Evolutionary conservation across 2,888 invertebrate genomes (phyloP).

Genomic region (Anoplius nigerrimus): DNA sequence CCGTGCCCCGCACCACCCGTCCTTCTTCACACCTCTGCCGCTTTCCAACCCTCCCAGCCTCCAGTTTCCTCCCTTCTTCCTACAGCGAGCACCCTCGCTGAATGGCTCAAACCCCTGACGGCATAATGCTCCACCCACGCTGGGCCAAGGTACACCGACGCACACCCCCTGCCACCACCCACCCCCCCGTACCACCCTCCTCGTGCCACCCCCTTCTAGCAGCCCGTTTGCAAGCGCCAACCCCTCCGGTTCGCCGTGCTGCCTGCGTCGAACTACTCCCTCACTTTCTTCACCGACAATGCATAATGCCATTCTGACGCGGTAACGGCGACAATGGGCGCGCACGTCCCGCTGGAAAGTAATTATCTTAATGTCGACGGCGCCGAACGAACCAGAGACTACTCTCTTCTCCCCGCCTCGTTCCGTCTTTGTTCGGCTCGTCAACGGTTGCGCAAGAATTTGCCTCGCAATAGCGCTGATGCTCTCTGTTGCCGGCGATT

Average conservation of each 20-base stretch:
- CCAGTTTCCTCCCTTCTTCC: conserved; percentile 30
- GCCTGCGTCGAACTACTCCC: conserved; percentile 8
- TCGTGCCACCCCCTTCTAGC: background rate
- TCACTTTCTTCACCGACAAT: conserved; percentile 57
- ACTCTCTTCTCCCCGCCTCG: conserved; percentile 7
- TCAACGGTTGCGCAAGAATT: background rate
- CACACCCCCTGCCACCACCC: background rate
- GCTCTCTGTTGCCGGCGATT: no score
- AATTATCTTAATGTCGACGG: conserved; percentile 65
- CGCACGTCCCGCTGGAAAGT: conserved; percentile 62
- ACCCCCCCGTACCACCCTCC: background rate
- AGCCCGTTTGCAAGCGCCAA: conserved; percentile 16
- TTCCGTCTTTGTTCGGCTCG: conserved; percentile 5
- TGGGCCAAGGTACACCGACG: conserved; percentile 41
- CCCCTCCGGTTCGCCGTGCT: conserved; percentile 10
- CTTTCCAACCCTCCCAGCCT: conserved; percentile 10
- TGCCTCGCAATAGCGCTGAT: no score
- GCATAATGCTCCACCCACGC: conserved; percentile 53
- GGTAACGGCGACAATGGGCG: conserved; percentile 56
- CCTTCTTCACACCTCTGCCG: background rate
- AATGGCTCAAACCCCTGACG: conserved; percentile 35
- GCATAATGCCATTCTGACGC: conserved; percentile 61
- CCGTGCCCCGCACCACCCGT: background rate
- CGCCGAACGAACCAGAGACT: conserved; percentile 48
- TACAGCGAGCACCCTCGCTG: conserved; percentile 38